Base-by-base conservation (phyloP, 2,113 vertebrate genomes). In the Pygoscelis adeliae region DNA sequence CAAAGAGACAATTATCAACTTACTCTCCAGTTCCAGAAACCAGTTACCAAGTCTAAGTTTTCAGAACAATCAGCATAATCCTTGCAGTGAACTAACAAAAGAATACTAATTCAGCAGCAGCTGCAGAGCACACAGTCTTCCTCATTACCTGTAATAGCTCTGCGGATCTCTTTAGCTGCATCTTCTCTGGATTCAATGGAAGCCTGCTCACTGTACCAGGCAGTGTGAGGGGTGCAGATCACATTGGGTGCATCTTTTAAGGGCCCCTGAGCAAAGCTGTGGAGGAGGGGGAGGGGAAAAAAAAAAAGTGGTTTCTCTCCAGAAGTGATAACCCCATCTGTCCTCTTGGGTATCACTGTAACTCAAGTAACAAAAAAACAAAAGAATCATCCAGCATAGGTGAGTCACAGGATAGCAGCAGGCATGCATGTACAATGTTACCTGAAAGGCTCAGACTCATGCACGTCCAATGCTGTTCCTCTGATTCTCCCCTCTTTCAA, bases 181-280 rank as follows among this genome's bases (percentile, higher is more conserved):
- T 99, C 99, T 95, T 99, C 99, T 46, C 99, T 98, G 92, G 99
- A 98, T 94, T 99, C 99, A 88, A 99, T 99, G 38, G 99, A 99
- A 62, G 99, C 99, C 97, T 99, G 99, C 95, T 99, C 99, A 72
- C 99, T 99, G 97, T 99, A 99, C 99, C 99, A 99, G 73, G 99
- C 99, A 81, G 99, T 99, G 97, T 99, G 99, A 52, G 99, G 99
- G 90, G 98, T 99, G 96, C 99, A 99, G 98, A 99, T 99, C 95
- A 99, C 97, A 90, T 99, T 99, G 27, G 99, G 99, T 67, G 99
- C 99, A 85, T 99, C 99, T 98, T 99, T 99, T 95, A 99, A 98
- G 2, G 99, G 98, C 15, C 99, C 99, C 97, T 99, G 98, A 97
- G 98, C 98, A 97, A 99, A 99, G 97, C 99, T 99, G 95, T 22